Percentiles rank a stretch among this genome's conserved stretches.
Evolutionary conservation across 2,797 vertebrate species (phyloP).

Genomic region (Etheostoma nigrum): DNA sequence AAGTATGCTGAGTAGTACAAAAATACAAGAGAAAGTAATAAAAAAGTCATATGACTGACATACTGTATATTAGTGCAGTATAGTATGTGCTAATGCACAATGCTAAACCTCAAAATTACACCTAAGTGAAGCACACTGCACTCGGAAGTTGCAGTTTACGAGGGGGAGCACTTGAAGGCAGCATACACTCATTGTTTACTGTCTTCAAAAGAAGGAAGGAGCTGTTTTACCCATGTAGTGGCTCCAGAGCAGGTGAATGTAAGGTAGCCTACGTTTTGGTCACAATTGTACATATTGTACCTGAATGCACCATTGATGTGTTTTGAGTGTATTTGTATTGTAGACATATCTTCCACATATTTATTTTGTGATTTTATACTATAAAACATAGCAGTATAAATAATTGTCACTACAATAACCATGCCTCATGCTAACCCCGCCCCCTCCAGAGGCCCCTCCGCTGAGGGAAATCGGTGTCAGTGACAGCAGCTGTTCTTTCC

Average conservation of each 20-base stretch:
- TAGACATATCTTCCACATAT: not conserved
- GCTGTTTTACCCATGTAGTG: not conserved
- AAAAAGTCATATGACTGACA: too few species aligned
- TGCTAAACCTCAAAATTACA: not conserved
- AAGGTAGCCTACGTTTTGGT: too few species aligned
- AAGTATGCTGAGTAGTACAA: too few species aligned
- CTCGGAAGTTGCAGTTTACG: not conserved
- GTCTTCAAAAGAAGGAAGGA: not conserved
- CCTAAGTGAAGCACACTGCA: not conserved
- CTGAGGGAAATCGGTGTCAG: constrained; percentile 17
- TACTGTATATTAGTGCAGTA: too few species aligned
- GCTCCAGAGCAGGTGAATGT: not conserved
- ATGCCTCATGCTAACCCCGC: not conserved
- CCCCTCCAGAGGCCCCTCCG: constrained; percentile 4
- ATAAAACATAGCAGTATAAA: not conserved
- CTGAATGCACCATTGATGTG: not conserved
- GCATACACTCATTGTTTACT: constrained; percentile 5
- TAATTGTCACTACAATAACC: not conserved
- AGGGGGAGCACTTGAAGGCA: not conserved
- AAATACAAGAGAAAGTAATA: too few species aligned
- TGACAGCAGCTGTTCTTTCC: constrained; percentile 56
- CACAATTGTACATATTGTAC: too few species aligned
- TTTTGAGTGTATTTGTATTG: not conserved
- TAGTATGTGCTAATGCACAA: too few species aligned
- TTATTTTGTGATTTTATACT: not conserved